Evolutionary conservation across 2,797 vertebrate genomes (phyloP).

Genomic region (Iguana delicatissima): DNA sequence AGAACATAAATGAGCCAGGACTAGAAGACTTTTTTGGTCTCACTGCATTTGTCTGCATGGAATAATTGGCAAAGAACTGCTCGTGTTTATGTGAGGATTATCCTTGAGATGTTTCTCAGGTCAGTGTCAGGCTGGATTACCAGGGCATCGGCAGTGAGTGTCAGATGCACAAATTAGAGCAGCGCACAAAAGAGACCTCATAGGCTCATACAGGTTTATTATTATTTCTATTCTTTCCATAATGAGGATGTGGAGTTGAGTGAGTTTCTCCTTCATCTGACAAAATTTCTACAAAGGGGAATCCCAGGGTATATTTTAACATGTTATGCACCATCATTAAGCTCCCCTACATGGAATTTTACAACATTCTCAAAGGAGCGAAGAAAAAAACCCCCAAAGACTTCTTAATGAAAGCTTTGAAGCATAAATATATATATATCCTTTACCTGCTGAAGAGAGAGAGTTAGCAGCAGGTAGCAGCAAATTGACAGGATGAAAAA

Average conservation of each 20-base stretch:
- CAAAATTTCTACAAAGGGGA: not conserved
- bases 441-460: constrained; percentile 51
- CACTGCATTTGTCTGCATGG: not conserved
- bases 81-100: constrained; percentile 2
- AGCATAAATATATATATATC: not conserved
- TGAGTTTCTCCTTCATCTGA: not conserved
- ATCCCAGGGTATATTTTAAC: not conserved
- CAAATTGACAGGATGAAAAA: constrained; percentile 75
- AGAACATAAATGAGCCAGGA: constrained; percentile 10
- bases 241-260: not conserved
- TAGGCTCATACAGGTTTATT: not conserved
- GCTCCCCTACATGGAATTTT: constrained; percentile 6
- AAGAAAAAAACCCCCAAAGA: not conserved
- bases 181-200: not conserved
- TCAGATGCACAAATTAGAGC: constrained; percentile 26
- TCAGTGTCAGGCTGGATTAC: constrained; percentile 24
- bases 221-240: not conserved
- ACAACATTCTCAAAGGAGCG: not conserved
- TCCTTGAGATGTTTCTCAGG: not conserved
- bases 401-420: constrained; percentile 17
- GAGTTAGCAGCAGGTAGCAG: constrained; percentile 65
- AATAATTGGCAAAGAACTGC: constrained; percentile 43
- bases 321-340: not conserved
- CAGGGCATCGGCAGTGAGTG: not conserved
- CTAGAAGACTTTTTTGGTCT: not conserved